A percentile compares a stretch with the other conserved stretches of the same genome.
phyloP scores from a whole-genome alignment of 2,113 vertebrate genomes.

The Labeo catla region DNA sequence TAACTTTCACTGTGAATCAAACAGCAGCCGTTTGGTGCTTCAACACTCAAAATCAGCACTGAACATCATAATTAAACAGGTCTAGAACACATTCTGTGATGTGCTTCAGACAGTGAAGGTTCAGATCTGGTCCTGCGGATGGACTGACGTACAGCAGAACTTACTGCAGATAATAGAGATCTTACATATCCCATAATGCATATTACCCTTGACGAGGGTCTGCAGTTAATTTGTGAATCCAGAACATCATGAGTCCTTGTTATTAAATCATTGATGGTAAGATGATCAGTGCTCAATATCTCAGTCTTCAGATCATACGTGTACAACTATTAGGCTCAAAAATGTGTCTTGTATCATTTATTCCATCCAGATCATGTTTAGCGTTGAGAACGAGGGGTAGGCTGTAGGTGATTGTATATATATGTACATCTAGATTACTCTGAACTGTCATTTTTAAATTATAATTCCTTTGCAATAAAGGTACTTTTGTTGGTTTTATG shows the following conservation, averaged over 20 bases:
- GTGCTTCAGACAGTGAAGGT: not conserved
- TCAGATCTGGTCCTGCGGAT: not conserved
- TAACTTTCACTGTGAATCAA: not conserved
- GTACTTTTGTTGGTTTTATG: not conserved
- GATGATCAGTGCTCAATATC: not conserved
- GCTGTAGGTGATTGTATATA: not conserved
- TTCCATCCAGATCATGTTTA: not conserved
- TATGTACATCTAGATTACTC: not conserved
- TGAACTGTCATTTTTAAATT: not conserved
- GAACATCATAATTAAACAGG: not conserved
- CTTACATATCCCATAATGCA: not conserved
- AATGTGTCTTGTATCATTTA: not conserved
- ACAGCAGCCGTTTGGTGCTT: not conserved
- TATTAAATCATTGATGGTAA: not conserved
- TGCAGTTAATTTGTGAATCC: not conserved
- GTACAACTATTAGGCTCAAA: not conserved
- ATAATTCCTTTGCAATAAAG: slow-evolving; percentile 9
- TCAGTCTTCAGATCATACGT: not conserved
- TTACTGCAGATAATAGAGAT: not conserved
- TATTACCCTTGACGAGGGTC: not conserved
- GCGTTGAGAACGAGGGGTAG: not conserved
- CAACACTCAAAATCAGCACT: not conserved
- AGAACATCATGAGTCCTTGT: not conserved
- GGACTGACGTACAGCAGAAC: too few species aligned
- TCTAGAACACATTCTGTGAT: not conserved